phyloP scores from a whole-genome alignment of 1,140 invertebrate species.

The Drosophila albomicans region DNA sequence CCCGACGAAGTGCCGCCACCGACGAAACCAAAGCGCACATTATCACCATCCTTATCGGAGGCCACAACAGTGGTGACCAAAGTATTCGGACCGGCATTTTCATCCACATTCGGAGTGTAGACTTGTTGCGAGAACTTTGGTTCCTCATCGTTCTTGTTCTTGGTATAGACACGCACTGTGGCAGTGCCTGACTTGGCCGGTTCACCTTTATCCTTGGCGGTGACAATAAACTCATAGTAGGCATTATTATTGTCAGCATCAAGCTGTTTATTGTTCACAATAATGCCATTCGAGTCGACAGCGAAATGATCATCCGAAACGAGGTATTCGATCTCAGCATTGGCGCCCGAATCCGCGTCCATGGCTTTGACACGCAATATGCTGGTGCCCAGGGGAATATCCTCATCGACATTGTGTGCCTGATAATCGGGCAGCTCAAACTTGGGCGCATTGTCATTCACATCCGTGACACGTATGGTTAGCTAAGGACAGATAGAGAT shows the following conservation, averaged over 20 bases:
- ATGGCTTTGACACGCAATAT: constrained; percentile 97
- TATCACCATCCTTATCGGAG: constrained; percentile 97
- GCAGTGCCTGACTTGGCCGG: constrained; percentile 96
- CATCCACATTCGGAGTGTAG: constrained; percentile 97
- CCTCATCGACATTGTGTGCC: constrained; percentile 97
- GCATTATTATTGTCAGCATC: constrained; percentile 98
- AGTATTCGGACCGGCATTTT: constrained; percentile 97
- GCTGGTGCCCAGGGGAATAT: constrained; percentile 95
- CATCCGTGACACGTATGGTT: constrained; percentile 96
- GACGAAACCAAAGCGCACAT: constrained; percentile 96
- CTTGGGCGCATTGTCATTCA: constrained; percentile 97
- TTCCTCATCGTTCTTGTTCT: constrained; percentile 98
- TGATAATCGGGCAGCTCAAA: constrained; percentile 98
- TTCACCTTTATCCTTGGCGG: constrained; percentile 96
- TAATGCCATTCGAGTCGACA: constrained; percentile 95
- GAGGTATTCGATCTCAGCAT: constrained; percentile 96
- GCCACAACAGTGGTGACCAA: constrained; percentile 97
- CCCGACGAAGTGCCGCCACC: constrained; percentile 95
- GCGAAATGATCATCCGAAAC: constrained; percentile 97
- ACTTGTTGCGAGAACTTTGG: constrained; percentile 98
- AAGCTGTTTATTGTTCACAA: constrained; percentile 96
- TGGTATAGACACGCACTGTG: constrained; percentile 96
- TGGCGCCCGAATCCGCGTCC: constrained; percentile 95
- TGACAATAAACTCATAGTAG: constrained; percentile 97
- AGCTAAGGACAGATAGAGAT: constrained; percentile 86